phyloP scores from a whole-genome alignment of 1,140 invertebrate species.

The Hyphantria cunea region DNA sequence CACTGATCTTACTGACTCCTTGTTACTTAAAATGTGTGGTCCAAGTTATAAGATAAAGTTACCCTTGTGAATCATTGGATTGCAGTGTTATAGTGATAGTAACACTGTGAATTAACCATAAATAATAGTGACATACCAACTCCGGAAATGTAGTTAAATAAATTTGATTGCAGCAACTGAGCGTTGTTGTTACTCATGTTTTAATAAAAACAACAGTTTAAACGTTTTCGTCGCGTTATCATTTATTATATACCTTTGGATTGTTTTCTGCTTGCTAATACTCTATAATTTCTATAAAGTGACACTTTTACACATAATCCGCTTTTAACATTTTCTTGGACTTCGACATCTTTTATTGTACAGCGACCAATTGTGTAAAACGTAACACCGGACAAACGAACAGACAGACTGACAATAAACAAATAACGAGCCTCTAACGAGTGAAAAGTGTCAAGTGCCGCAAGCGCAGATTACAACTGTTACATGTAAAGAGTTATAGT shows the following conservation, averaged over 20 bases:
- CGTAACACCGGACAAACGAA: slow-evolving; percentile 43
- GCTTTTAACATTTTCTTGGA: slow-evolving; percentile 19
- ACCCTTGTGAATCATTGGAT: no score
- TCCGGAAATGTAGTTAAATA: no score
- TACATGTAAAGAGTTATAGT: slow-evolving; percentile 1
- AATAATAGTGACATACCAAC: no score
- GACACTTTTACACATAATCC: background rate
- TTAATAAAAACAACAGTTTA: no score
- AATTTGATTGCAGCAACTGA: no score
- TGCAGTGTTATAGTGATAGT: no score
- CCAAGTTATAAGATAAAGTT: slow-evolving; percentile 15
- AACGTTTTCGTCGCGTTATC: no score
- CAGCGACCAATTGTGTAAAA: slow-evolving; percentile 54
- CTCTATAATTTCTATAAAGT: no score
- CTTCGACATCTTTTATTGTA: slow-evolving; percentile 31
- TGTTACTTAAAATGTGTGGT: slow-evolving; percentile 42
- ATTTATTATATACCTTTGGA: no score
- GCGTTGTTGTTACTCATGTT: no score
- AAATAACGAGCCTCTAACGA: slow-evolving; percentile 72
- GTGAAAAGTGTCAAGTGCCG: slow-evolving; percentile 39
- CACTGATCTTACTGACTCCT: slow-evolving; percentile 48
- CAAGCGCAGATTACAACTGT: slow-evolving; percentile 21
- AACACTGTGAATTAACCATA: no score
- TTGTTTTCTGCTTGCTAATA: no score
- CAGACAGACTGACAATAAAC: slow-evolving; percentile 60